Evolutionary conservation across 2,888 invertebrate genomes (phyloP).

Genomic region (Patella ulyssiponensis): DNA sequence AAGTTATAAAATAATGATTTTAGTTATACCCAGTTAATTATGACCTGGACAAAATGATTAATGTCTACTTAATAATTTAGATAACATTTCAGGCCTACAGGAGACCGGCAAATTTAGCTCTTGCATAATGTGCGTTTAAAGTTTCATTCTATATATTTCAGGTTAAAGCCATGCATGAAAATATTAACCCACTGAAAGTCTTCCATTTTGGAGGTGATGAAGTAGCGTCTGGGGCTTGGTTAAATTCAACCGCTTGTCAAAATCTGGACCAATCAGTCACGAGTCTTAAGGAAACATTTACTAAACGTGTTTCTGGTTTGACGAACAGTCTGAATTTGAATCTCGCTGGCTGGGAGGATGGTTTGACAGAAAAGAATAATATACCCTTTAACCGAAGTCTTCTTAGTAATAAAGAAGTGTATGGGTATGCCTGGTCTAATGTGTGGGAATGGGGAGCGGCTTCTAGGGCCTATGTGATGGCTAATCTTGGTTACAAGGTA

Average conservation of each 20-base stretch:
- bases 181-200: conserved; percentile 39
- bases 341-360: conserved; percentile 55
- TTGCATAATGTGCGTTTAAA: too few species aligned
- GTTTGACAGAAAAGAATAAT: conserved; percentile 35
- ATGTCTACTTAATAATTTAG: too few species aligned
- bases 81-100: too few species aligned
- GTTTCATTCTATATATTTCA: conserved; percentile 25
- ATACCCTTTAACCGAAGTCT: conserved; percentile 24
- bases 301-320: conserved; percentile 27
- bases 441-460: conserved; percentile 55
- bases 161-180: conserved; percentile 38
- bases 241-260: conserved; percentile 42
- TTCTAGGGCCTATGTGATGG: conserved; percentile 54
- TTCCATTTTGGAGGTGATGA: conserved; percentile 52
- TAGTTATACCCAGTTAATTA: too few species aligned
- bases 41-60: too few species aligned
- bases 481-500: conserved; percentile 66
- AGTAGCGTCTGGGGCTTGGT: conserved; percentile 46
- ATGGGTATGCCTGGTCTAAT: conserved; percentile 61
- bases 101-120: too few species aligned
- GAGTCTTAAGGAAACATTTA: conserved; percentile 31
- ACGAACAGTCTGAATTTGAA: conserved; percentile 32
- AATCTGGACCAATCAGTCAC: neutral
- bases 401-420: conserved; percentile 46
- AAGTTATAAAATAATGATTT: too few species aligned